Base-by-base conservation (phyloP, 2,113 vertebrate genomes). In the Nematolebias whitei region DNA sequence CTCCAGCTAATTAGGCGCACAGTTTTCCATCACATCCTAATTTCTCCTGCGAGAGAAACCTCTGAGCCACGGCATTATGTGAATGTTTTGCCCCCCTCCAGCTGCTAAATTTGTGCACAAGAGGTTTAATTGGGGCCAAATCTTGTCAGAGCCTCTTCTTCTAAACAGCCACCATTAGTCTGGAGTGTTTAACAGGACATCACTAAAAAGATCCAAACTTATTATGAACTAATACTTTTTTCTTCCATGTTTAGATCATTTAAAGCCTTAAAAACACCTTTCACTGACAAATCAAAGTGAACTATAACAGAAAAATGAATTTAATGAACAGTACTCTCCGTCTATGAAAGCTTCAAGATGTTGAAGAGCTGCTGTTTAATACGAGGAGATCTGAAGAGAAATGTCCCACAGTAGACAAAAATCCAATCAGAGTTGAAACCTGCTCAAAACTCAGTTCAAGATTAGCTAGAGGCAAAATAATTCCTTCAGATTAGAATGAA, bases 91-190 rank as follows among this genome's bases (percentile, higher is more conserved):
- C 69, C 59, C 72, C 66, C 78, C 69, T 81, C 79, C 85, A 83
- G 86, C 87, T 87, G 82, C 66, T 83, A 64, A 63, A 81, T 85
- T 67, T 79, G 79, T 32, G 71, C 84, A 77, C 76, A 52, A 20
- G 62, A 70, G 71, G 68, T 85, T 87, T 89, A 89, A 89, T 89
- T 89, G 85, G 85, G 71, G 73, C 79, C 85, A 85, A 84, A 68
- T 83, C 82, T 79, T 85, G 88, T 87, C 88, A 89, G 55, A 81
- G 74, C 51, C 13, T 75, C 79, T 63, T 63, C 65, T 69, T 14
- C 40, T 68, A 74, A 87, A 71, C 69, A 66, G 83, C 68, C 62
- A 60, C 63, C 39, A 62, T 78, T 79, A 80, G 66, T 70, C 58
- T 38, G 20, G 40, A 76, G 68, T 32, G 22, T 57, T 64, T 60